Base-by-base conservation (phyloP, 2,113 vertebrate genomes). In the Pterocles orientalis region DNA sequence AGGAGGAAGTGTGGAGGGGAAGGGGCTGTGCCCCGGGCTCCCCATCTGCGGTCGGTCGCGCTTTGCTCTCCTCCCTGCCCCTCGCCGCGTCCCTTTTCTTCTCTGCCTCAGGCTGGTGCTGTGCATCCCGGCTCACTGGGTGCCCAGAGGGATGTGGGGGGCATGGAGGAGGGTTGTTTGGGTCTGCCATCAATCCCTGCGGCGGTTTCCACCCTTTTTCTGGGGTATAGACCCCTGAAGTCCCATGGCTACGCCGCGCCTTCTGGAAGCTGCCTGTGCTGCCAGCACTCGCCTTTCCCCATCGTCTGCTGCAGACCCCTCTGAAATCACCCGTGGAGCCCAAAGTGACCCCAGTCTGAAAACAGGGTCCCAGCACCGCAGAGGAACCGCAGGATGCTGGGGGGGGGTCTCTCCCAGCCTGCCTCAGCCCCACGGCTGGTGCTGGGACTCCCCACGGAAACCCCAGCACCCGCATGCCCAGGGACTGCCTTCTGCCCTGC, bases 31-130 rank as follows among this genome's bases (percentile, higher is more conserved):
- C 29, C n/a, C 5, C 33, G 3, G 10, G 13, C 6, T 9, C 20
- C 7, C 53, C 21, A 1, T 12, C 20, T 15, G 19, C 0, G 2
- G 16, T 12, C 0, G 0, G 7, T 58, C 2, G 0, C 0, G 7
- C 15, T 86, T 85, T 58, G 36, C 36, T 41, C 14, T 24, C 11
- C 34, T 21, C 53, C 21, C 61, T 72, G 65, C 19, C 41, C 33
- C 50, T 53, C 8, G 2, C 39, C 47, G 7, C 1, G 1, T 1
- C 21, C 23, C 5, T 62, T 80, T 31, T 57, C 81, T 51, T 47
- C 60, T 72, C 68, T 50, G 26, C 68, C 57, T 62, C 0, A 1
- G 7, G 19, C 36, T 2, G 0, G 20, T 19, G 19, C 61, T 64
- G 36, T 1, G 0, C 20, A 28, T 31, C 56, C 36, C 75, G n/a